Base-by-base conservation (phyloP, 2,888 invertebrate genomes). In the Drosophila fulvimacula region DNA sequence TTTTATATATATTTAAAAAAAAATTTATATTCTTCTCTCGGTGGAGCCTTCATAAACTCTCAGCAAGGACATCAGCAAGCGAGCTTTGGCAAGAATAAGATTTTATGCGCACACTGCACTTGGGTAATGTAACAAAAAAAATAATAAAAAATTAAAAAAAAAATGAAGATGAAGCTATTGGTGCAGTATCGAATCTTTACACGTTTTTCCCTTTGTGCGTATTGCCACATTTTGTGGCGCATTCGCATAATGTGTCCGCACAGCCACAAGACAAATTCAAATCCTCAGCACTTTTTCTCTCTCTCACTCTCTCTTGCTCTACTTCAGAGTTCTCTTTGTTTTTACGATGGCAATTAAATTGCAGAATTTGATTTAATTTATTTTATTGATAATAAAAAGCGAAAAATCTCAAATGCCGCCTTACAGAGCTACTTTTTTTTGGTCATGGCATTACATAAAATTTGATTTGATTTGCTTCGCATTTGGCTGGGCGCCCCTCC, bases 301-400 rank as follows among this genome's bases (percentile, higher is more conserved):
- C 17, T 7, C 15, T 6, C 34, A 24, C 5, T 17, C 39, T 17
- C 1, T 42, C 21, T 36, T n/a, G 27, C 30, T 41, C 13, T 5
- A 17, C 4, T 38, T 36, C 38, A 38, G 52, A 38, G 4, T 52
- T 36, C 39, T 57, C 61, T 69, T 63, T 73, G 56, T 49, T 82
- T 86, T 86, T 86, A 86, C 81, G 85, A 86, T 59, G 66, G 82
- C 87, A 86, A 86, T 86, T 86, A 87, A 86, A 86, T 81, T 68
- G 56, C 68, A 46, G 80, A 86, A 82, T 85, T 82, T 87, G 87
- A 87, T 86, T 86, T 86, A 80, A 86, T 87, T 86, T 86, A 82
- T 85, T 86, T 86, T 78, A 87, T 85, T 78, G 82, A 74, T 87
- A 82, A 87, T 87, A 86, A 87, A 83, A 87, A 79, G 57, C 27